phyloP scores from a whole-genome alignment of 2,797 vertebrate genomes.

The Iguana delicatissima region DNA sequence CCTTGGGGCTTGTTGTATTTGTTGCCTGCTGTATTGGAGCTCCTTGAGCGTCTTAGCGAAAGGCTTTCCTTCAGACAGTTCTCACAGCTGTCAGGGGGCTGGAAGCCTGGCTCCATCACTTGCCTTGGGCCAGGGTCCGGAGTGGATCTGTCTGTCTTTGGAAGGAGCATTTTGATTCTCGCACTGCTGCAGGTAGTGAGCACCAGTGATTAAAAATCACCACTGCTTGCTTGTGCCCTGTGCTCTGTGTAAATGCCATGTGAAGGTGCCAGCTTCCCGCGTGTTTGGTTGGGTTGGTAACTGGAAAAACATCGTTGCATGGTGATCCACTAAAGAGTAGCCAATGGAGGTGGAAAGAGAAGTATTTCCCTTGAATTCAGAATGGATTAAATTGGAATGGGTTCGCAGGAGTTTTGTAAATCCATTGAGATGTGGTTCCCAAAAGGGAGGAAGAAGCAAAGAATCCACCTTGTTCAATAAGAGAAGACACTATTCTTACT shows the following conservation, averaged over 20 bases:
- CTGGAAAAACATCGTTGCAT: background rate
- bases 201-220: background rate
- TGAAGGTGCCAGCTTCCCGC: background rate
- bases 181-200: background rate
- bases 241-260: too few species aligned
- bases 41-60: background rate
- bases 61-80: background rate
- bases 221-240: background rate
- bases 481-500: background rate
- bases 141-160: background rate
- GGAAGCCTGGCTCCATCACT: background rate
- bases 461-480: background rate
- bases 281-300: too few species aligned
- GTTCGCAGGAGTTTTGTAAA: background rate
- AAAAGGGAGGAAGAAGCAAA: background rate
- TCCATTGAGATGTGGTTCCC: background rate
- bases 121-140: too few species aligned
- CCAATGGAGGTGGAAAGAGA: background rate
- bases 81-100: background rate
- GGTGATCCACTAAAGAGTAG: background rate
- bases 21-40: background rate
- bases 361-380: background rate
- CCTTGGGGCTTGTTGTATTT: conserved; percentile 38
- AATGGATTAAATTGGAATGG: background rate
- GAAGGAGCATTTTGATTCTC: background rate